Evolutionary conservation across 1,140 invertebrate genomes (phyloP).

Genomic region (Drosophila kurseongensis): DNA sequence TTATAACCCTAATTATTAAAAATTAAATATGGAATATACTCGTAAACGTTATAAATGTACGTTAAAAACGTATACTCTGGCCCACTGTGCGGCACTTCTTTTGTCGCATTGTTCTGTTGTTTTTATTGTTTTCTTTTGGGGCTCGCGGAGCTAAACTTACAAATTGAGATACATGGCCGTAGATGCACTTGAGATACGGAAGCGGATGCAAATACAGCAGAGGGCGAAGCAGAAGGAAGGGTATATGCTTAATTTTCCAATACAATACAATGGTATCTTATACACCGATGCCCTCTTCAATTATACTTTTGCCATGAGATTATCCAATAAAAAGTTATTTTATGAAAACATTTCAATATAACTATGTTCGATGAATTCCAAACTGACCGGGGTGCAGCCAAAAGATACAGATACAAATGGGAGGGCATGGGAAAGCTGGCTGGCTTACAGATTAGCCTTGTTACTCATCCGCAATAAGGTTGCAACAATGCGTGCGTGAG

Average conservation of each 20-base stretch:
- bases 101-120: constrained; percentile 9
- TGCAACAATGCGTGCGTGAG: constrained; percentile 4
- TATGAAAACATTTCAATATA: too few relatives aligned
- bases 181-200: constrained; percentile 1
- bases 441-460: constrained; percentile 17
- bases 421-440: constrained; percentile 14
- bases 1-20: too few relatives aligned
- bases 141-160: constrained; percentile 19
- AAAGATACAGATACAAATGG: not conserved
- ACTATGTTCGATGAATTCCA: not conserved
- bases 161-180: constrained; percentile 25
- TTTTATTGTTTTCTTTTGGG: constrained; percentile 3
- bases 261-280: too few relatives aligned
- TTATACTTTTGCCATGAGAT: too few relatives aligned
- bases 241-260: not conserved
- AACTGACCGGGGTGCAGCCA: not conserved
- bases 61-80: too few relatives aligned
- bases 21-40: too few relatives aligned
- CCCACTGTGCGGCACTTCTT: not conserved
- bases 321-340: too few relatives aligned
- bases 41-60: too few relatives aligned
- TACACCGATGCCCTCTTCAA: too few relatives aligned
- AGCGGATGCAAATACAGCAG: not conserved
- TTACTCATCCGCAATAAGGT: not conserved
- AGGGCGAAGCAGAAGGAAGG: too few relatives aligned